Percentiles rank a stretch among this genome's conserved stretches.
Evolutionary conservation across 2,888 invertebrate genomes (phyloP).

Genomic region (Ophion ventricosus): DNA sequence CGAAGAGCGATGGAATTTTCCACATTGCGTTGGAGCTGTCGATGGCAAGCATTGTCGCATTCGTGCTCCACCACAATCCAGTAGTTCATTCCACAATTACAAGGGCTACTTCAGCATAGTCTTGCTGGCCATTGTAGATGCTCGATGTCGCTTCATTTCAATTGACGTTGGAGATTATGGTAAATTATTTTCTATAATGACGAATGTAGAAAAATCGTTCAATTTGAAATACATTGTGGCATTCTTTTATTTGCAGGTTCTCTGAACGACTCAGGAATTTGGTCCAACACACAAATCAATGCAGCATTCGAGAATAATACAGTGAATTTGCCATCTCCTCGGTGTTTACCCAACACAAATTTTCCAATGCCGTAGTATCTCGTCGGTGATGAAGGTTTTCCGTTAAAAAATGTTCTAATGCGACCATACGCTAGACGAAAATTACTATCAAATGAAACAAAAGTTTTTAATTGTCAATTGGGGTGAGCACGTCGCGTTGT

Average conservation of each 20-base stretch:
- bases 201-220: not conserved
- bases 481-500: slow-evolving; percentile 6
- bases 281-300: slow-evolving; percentile 13
- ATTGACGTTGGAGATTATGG: slow-evolving; percentile 49
- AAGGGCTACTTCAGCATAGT: slow-evolving; percentile 66
- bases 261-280: not conserved
- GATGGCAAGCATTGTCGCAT: slow-evolving; percentile 56
- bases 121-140: slow-evolving; percentile 61
- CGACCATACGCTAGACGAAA: slow-evolving; percentile 2
- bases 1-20: slow-evolving; percentile 61
- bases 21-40: slow-evolving; percentile 54
- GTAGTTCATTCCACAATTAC: slow-evolving; percentile 66
- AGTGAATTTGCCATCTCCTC: not conserved
- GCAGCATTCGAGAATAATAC: slow-evolving; percentile 23
- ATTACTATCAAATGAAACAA: not conserved
- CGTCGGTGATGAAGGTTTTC: slow-evolving; percentile 19
- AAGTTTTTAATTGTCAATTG: slow-evolving; percentile 22
- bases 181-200: slow-evolving; percentile 12
- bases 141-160: slow-evolving; percentile 40
- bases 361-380: not conserved
- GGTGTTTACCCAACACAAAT: not conserved
- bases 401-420: slow-evolving; percentile 7
- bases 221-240: not conserved
- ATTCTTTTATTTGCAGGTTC: slow-evolving; percentile 8
- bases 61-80: slow-evolving; percentile 61